Evolutionary conservation across 2,888 invertebrate genomes (phyloP).

Genomic region (Steinernema hermaphroditum): DNA sequence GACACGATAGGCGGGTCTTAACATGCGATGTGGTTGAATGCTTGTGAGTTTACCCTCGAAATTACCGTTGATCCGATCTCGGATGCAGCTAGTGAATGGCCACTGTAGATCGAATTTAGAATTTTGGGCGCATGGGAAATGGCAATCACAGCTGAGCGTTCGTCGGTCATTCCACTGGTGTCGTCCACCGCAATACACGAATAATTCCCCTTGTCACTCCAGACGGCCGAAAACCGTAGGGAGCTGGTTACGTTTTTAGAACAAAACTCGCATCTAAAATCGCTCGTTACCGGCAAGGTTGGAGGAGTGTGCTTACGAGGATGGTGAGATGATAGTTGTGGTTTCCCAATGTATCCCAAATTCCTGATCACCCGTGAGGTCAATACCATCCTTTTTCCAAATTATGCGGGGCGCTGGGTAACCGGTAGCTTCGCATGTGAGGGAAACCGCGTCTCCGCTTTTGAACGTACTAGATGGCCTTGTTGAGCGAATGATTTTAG

Average conservation of each 20-base stretch:
- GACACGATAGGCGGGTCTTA: constrained; percentile 46
- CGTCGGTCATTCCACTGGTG: constrained; percentile 69
- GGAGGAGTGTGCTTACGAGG: not conserved
- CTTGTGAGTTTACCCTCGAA: constrained; percentile 15
- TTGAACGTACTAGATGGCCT: constrained; percentile 30
- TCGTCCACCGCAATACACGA: constrained; percentile 86
- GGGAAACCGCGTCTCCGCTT: constrained; percentile 28
- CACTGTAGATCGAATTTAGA: constrained; percentile 53
- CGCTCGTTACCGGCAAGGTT: not conserved
- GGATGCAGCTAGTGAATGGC: constrained; percentile 54
- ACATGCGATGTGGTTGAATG: not conserved
- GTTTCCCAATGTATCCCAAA: constrained; percentile 38
- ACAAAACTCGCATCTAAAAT: constrained; percentile 51
- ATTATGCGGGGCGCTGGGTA: constrained; percentile 54
- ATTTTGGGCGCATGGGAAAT: constrained; percentile 60
- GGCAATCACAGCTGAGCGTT: constrained; percentile 38
- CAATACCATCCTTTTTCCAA: constrained; percentile 60
- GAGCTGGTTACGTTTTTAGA: constrained; percentile 48
- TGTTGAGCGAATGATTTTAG: constrained; percentile 48
- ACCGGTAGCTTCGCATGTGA: constrained; percentile 62
- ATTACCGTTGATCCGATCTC: constrained; percentile 51
- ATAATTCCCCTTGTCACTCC: constrained; percentile 89
- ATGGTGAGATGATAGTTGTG: not conserved
- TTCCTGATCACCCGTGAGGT: constrained; percentile 37
- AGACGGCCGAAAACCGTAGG: constrained; percentile 72